phyloP scores from a whole-genome alignment of 92 coral and sea anemone genomes.

The Epizoanthus illoricatus region DNA sequence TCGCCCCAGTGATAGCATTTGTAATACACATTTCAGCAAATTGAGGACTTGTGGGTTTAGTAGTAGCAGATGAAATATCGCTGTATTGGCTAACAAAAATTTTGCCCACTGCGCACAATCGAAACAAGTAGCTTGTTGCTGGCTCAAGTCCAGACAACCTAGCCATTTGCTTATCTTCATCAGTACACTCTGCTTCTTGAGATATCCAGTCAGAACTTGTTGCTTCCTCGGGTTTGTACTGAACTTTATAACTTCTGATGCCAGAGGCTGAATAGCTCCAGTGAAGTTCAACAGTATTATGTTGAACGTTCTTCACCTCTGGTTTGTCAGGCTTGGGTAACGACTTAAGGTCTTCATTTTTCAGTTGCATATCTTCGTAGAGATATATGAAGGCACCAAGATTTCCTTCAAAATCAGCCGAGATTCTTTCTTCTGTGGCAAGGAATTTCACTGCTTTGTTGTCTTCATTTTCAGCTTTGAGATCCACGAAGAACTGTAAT shows the following conservation, averaged over 20 bases:
- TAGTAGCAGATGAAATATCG: slow-evolving; percentile 22
- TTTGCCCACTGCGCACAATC: slow-evolving; percentile 38
- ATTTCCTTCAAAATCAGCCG: not conserved
- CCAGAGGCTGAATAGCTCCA: too few relatives aligned
- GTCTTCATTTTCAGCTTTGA: slow-evolving; percentile 35
- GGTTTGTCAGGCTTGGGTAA: too few relatives aligned
- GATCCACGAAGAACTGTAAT: not conserved
- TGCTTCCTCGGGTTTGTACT: too few relatives aligned
- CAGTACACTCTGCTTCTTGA: too few relatives aligned
- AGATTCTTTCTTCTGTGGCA: slow-evolving; percentile 40
- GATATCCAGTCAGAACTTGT: too few relatives aligned
- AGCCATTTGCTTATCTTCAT: too few relatives aligned
- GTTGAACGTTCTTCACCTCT: too few relatives aligned
- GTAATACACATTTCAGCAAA: too few relatives aligned
- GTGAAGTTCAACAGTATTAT: too few relatives aligned
- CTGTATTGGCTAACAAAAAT: not conserved
- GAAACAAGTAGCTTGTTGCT: slow-evolving; percentile 13
- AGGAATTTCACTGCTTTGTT: slow-evolving; percentile 33
- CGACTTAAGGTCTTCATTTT: slow-evolving; percentile 30
- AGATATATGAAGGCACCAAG: slow-evolving; percentile 40
- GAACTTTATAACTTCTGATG: too few relatives aligned
- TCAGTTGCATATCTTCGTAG: slow-evolving; percentile 37
- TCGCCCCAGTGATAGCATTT: too few relatives aligned
- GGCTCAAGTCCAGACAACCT: too few relatives aligned
- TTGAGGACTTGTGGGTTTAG: slow-evolving; percentile 31